Evolutionary conservation across 2,797 vertebrate species (phyloP), one percentile per base, ranked within the genome.

Genomic region (Oryzias dopingdopingensis): DNA sequence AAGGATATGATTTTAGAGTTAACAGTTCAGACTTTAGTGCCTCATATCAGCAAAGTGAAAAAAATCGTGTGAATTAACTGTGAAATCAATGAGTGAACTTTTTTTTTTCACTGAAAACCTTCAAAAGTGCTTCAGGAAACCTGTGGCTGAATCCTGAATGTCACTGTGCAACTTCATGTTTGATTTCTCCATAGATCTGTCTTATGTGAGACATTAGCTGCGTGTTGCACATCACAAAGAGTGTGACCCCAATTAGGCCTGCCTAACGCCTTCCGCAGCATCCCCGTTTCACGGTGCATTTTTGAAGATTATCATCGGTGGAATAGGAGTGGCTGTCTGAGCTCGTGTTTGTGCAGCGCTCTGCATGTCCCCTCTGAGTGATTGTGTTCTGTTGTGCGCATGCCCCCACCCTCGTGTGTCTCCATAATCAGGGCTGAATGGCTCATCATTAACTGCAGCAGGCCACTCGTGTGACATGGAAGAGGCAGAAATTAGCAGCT

Each of bases 401-500:
- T 67, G 13, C 16, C 10, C 67, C 73, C 68, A 67, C 69, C 77
- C 52, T 56, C 2, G 5, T 70, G 77, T 69, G 51, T 76, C 70
- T 76, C 73, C 65, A 92, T 96, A 95, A 96, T 96, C 94, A 94
- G 93, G 82, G 86, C 91, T 92, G 91, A 93, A 93, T 93, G 94
- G 93, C 94, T 95, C 93, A 94, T 96, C 92, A 96, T 95, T 92
- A 94, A 92, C 92, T 94, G 90, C 93, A 93, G 95, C 93, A 89
- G 93, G 91, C 92, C 90, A 93, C 92, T 93, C 87, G 88, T 93
- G 93, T 95, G 95, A 96, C 95, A 93, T 92, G 92, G 90, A 92
- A 94, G 92, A 93, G 91, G 92, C 88, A 93, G 93, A 94, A 96
- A 96, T 96, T 96, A 96, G 94, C 95, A 96, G 95, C 95, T 96